Conservation (phyloP, 2,113 vertebrate species). For the Phalacrocorax carbo region DNA sequence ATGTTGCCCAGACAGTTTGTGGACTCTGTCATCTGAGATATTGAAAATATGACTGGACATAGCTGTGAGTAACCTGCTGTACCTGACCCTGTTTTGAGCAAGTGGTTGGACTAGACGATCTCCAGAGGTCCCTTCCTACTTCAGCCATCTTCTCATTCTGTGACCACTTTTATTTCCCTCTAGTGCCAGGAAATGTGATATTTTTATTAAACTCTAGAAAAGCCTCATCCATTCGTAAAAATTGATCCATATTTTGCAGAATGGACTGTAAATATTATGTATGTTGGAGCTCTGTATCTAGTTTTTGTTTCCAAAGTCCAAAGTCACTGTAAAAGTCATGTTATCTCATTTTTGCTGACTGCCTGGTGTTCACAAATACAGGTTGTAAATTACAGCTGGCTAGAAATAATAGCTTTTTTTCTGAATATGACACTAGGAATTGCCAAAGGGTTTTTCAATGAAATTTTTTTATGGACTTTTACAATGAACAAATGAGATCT, state of each 20-base stretch:
- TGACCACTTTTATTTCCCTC: background rate
- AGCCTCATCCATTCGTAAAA: background rate
- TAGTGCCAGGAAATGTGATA: background rate
- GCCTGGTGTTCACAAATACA: background rate
- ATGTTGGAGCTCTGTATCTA: background rate
- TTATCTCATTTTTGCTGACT: background rate
- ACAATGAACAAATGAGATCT: background rate
- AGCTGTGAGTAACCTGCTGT: background rate
- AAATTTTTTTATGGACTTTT: background rate
- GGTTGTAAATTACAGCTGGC: background rate
- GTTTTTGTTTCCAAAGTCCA: background rate
- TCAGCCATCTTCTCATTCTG: background rate
- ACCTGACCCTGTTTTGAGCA: background rate
- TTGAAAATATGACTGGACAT: background rate
- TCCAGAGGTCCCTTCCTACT: background rate
- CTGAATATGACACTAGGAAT: background rate
- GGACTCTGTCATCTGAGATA: background rate
- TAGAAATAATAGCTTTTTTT: background rate
- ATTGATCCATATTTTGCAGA: background rate
- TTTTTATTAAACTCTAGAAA: background rate
- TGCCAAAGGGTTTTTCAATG: background rate
- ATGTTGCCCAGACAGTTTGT: background rate
- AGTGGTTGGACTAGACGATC: background rate
- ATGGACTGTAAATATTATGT: background rate
- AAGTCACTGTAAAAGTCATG: background rate